Percentiles rank a stretch among this genome's conserved stretches.
Conservation (phyloP, 2,888 invertebrate species). For the Iphiclides podalirius region DNA sequence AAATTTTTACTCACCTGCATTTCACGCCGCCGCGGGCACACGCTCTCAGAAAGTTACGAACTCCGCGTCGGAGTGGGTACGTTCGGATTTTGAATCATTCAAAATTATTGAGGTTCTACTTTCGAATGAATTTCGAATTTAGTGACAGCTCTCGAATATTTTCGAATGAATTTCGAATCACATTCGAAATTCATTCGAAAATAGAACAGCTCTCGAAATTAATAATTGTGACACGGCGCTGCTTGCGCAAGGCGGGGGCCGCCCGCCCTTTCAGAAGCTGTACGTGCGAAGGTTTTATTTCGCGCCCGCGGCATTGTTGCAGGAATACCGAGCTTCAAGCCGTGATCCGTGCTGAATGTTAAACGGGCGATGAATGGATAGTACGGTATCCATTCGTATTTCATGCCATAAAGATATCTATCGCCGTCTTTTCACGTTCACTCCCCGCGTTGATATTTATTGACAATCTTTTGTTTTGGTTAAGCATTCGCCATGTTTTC, state of each 20-base stretch:
- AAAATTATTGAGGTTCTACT: neutral
- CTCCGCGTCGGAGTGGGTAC: slow-evolving; percentile 7
- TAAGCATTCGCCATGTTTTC: neutral
- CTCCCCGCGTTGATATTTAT: slow-evolving; percentile 10
- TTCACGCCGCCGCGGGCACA: slow-evolving; percentile 20
- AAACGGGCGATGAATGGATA: slow-evolving; percentile 62
- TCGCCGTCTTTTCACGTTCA: slow-evolving; percentile 49
- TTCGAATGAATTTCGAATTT: neutral
- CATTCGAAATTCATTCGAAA: too few relatives aligned
- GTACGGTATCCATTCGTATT: slow-evolving; percentile 67
- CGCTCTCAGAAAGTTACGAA: slow-evolving; percentile 20
- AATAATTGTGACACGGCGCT: slow-evolving; percentile 37
- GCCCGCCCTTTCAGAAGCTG: slow-evolving; percentile 63
- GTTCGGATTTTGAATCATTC: slow-evolving; percentile 13
- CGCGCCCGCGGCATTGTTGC: slow-evolving; percentile 65
- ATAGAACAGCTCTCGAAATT: slow-evolving; percentile 5
- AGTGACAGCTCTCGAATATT: neutral
- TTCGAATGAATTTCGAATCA: too few relatives aligned
- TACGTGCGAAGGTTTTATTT: slow-evolving; percentile 76
- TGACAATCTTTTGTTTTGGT: neutral
- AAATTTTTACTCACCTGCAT: slow-evolving; percentile 25
- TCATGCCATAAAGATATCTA: slow-evolving; percentile 62
- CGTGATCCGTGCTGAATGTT: slow-evolving; percentile 63
- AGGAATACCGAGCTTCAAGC: slow-evolving; percentile 62
- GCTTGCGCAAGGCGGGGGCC: slow-evolving; percentile 59